These are phyloP conservation scores for Andrena chrysosceles DNA, from an alignment of 2,888 invertebrate genomes.

Conservation along the genomic window DNA sequence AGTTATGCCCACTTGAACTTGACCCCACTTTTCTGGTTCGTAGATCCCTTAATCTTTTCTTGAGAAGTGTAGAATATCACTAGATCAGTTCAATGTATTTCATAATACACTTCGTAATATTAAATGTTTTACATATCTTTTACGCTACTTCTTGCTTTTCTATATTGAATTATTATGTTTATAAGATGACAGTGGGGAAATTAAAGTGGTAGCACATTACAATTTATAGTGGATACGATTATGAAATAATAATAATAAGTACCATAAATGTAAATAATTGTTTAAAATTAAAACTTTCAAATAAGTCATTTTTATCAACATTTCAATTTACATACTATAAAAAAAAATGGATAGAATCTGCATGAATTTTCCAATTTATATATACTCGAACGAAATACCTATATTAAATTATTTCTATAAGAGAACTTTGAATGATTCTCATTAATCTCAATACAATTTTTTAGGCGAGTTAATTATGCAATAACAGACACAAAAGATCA, in stretches of 20 bases:
- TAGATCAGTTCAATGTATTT: constrained; percentile 38
- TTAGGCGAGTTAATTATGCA: constrained; percentile 35
- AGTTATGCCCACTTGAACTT: too few relatives aligned
- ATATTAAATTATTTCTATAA: constrained; percentile 16
- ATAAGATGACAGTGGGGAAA: constrained; percentile 2
- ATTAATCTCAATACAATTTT: constrained; percentile 11
- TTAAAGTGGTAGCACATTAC: constrained; percentile 1
- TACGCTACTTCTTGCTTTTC: constrained; percentile 20
- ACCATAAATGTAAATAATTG: not conserved
- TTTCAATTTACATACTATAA: constrained; percentile 13
- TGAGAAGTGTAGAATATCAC: constrained; percentile 4
- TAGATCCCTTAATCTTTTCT: too few relatives aligned
- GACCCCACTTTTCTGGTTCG: too few relatives aligned
- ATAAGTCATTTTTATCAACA: constrained; percentile 1
- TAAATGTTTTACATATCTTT: constrained; percentile 38
- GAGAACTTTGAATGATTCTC: constrained; percentile 20
- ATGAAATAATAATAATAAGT: not conserved
- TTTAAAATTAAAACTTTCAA: not conserved
- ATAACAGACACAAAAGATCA: constrained; percentile 34
- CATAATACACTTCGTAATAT: constrained; percentile 22
- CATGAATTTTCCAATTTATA: constrained; percentile 27
- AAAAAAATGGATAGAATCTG: constrained; percentile 7
- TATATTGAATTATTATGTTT: constrained; percentile 15
- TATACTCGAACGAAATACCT: constrained; percentile 1
- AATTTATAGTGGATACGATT: constrained; percentile 11